phyloP scores from a whole-genome alignment of 2,888 invertebrate species.

The Clepsis dumicolana region DNA sequence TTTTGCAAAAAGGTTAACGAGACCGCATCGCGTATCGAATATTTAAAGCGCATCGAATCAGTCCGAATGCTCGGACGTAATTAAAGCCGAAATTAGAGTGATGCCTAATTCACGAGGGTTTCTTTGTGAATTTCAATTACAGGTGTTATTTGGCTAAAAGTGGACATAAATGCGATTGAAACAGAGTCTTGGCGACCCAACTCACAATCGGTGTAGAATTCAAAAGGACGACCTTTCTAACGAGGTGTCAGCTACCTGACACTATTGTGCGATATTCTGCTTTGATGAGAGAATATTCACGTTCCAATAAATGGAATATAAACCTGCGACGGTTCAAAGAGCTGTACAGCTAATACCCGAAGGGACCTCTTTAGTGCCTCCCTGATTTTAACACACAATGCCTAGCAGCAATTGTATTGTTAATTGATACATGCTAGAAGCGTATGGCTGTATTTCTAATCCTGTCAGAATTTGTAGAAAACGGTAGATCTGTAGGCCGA shows the following conservation, averaged over 20 bases:
- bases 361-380: slow-evolving; percentile 55
- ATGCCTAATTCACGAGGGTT: slow-evolving; percentile 37
- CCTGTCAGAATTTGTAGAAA: neutral
- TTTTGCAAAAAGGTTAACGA: slow-evolving; percentile 43
- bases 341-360: slow-evolving; percentile 50
- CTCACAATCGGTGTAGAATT: slow-evolving; percentile 74
- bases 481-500: neutral
- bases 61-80: slow-evolving; percentile 14
- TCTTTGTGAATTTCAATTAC: slow-evolving; percentile 66
- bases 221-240: slow-evolving; percentile 74
- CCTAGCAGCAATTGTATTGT: slow-evolving; percentile 9
- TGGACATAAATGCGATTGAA: slow-evolving; percentile 68
- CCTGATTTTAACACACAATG: slow-evolving; percentile 3
- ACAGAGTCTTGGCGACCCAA: slow-evolving; percentile 72
- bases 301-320: slow-evolving; percentile 67
- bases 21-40: slow-evolving; percentile 40
- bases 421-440: slow-evolving; percentile 15
- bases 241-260: slow-evolving; percentile 82
- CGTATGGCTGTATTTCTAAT: slow-evolving; percentile 9
- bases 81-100: slow-evolving; percentile 24
- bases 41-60: slow-evolving; percentile 40
- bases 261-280: slow-evolving; percentile 75
- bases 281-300: slow-evolving; percentile 75
- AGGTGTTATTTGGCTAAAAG: slow-evolving; percentile 62
- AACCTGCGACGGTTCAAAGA: slow-evolving; percentile 53